Evolutionary conservation across 92 coral and sea anemone genomes (phyloP), one percentile per base, ranked within the genome.

Genomic region (Montipora capitata): DNA sequence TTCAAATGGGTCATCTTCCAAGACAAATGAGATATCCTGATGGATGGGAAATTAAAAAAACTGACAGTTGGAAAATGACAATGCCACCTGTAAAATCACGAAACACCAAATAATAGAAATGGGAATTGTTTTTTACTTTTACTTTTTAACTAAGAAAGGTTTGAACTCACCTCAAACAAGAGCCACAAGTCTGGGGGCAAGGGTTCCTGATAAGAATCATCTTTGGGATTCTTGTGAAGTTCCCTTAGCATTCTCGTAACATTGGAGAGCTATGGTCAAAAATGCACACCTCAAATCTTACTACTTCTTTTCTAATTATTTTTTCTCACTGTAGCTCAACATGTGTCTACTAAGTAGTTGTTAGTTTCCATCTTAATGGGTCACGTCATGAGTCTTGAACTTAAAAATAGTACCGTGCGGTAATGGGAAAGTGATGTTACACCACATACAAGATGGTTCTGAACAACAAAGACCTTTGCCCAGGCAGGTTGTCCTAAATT

Each of bases 1-100:
- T 91, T 97, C 99, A 81, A 97, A 97, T 38, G 99, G 98, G 82
- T 96, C 98, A 45, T 97, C 99, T 72, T 97, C 99, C 71, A 97
- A 90, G 83, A 94, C 96, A 27, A 97, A 91, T 5, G 80, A 76
- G 67, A 97, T 75, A 41, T 87, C 91, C 99, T 97, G 81, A 39
- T 56, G 61, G 61, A 10, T 49, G 52, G 42, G 79, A 61, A 11
- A 5, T 4, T 12, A 11, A 1, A 16, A 48, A 38, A 5, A 40
- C 11, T 44, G 49, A 76, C 5, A 68, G 40, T 20, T 49, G 49
- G 11, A 54, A 54, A 1, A 0, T 54, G 61, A 54, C 3, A 48
- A 48, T 5, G 7, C 0, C 4, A 10, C 10, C 61, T 6, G 61
- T 54, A 5, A 63, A 16, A 63, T 18, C 18, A 39, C 4, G 18